Conservation (phyloP, 2,888 invertebrate genomes). For the Portevinia maculata region DNA sequence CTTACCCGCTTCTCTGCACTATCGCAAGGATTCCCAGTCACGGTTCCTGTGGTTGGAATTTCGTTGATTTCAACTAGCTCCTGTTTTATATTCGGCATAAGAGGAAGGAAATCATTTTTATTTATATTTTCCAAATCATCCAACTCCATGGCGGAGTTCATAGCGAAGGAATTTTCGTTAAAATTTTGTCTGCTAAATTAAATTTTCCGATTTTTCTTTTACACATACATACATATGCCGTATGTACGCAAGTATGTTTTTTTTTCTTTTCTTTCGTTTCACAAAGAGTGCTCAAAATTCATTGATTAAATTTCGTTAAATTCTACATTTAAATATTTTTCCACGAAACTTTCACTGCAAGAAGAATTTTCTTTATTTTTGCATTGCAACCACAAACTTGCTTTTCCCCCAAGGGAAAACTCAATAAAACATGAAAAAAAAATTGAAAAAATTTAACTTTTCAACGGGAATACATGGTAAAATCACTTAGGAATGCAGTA, state of each 20-base stretch:
- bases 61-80: conserved; percentile 80
- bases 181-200: conserved; percentile 46
- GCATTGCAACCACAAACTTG: conserved; percentile 56
- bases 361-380: conserved; percentile 46
- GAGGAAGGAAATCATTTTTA: conserved; percentile 81
- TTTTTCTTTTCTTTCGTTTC: conserved; percentile 20
- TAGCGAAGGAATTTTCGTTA: conserved; percentile 63
- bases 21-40: conserved; percentile 82
- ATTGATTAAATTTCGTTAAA: conserved; percentile 23
- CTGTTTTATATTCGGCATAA: conserved; percentile 82
- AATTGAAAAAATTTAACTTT: conserved; percentile 26
- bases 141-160: conserved; percentile 80
- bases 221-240: conserved; percentile 27
- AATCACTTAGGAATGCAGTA: conserved; percentile 21
- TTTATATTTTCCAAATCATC: conserved; percentile 81
- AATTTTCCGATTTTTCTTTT: conserved; percentile 43
- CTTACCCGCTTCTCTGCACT: conserved; percentile 83
- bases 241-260: conserved; percentile 30
- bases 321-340: conserved; percentile 35
- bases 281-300: conserved; percentile 2
- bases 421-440: conserved; percentile 58
- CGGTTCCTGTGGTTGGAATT: conserved; percentile 76
- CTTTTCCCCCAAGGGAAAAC: conserved; percentile 67
- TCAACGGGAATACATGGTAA: conserved; percentile 21
- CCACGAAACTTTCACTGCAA: conserved; percentile 69